Conservation (phyloP, 2,888 invertebrate species). For the Platynereis dumerilii region DNA sequence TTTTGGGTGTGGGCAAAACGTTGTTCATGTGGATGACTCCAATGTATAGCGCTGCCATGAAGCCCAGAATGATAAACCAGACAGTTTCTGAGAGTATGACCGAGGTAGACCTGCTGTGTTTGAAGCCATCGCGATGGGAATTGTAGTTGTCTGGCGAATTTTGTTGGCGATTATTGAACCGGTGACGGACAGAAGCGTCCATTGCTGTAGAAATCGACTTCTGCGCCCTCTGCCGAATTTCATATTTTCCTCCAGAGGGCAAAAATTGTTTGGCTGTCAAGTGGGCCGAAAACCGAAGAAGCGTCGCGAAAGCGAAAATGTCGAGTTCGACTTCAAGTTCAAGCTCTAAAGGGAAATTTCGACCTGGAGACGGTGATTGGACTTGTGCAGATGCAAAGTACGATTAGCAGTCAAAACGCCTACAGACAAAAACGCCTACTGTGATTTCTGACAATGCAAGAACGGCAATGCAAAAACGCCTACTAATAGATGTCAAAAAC, state of each 20-base stretch:
- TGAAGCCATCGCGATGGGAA: background rate
- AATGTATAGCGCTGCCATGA: conserved; percentile 10
- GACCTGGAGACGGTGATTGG: conserved; percentile 64
- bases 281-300: no score
- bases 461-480: no score
- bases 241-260: no score
- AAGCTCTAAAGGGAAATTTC: conserved; percentile 43
- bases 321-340: conserved; percentile 6
- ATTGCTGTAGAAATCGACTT: conserved; percentile 7
- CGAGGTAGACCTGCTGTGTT: background rate
- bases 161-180: conserved; percentile 7
- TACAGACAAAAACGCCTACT: no score
- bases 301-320: no score
- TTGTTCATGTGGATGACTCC: conserved; percentile 5
- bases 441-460: no score
- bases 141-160: background rate
- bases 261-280: no score
- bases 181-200: conserved; percentile 17
- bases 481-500: no score
- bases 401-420: no score
- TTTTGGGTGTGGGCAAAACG: conserved; percentile 46
- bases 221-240: no score
- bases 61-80: conserved; percentile 25
- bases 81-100: background rate
- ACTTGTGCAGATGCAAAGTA: conserved; percentile 65